Percentiles rank a stretch among this genome's conserved stretches.
Conservation (phyloP, 1,140 invertebrate species). For the Aphaenogaster ashmeadi region DNA sequence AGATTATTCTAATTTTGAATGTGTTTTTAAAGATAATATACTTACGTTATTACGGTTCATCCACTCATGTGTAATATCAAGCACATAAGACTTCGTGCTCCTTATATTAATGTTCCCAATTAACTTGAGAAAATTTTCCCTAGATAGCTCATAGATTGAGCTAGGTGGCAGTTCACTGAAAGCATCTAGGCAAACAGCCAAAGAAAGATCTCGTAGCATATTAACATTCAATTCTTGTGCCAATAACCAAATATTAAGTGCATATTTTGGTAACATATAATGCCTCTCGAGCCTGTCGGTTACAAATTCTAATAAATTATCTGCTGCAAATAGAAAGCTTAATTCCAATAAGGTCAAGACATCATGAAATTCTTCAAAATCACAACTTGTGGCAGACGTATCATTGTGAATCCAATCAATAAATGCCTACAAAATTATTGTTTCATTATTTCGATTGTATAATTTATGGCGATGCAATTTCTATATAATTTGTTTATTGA, state of each 20-base stretch:
- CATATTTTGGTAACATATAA: slow-evolving; percentile 64
- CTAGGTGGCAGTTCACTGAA: slow-evolving; percentile 71
- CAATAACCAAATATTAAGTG: slow-evolving; percentile 76
- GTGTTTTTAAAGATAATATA: not conserved
- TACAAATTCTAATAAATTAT: slow-evolving; percentile 70
- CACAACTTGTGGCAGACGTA: not conserved
- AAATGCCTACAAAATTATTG: slow-evolving; percentile 72
- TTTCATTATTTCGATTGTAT: not conserved
- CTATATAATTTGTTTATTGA: not conserved
- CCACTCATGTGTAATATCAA: slow-evolving; percentile 29
- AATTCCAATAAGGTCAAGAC: slow-evolving; percentile 74
- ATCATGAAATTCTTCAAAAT: slow-evolving; percentile 7
- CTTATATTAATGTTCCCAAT: slow-evolving; percentile 73
- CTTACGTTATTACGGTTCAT: not conserved
- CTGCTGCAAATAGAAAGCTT: slow-evolving; percentile 72
- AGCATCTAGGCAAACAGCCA: slow-evolving; percentile 75
- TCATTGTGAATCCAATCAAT: slow-evolving; percentile 72
- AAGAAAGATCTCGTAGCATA: slow-evolving; percentile 68
- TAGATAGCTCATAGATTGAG: slow-evolving; percentile 50
- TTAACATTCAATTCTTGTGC: slow-evolving; percentile 70
- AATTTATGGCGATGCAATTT: not conserved
- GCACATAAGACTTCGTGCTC: not conserved
- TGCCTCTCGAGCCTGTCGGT: slow-evolving; percentile 64
- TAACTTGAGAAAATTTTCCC: slow-evolving; percentile 67
- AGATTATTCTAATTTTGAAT: not conserved